These are phyloP conservation scores for Eurytoma adleriae DNA, from an alignment of 2,888 invertebrate species.

Conservation along the genomic window DNA sequence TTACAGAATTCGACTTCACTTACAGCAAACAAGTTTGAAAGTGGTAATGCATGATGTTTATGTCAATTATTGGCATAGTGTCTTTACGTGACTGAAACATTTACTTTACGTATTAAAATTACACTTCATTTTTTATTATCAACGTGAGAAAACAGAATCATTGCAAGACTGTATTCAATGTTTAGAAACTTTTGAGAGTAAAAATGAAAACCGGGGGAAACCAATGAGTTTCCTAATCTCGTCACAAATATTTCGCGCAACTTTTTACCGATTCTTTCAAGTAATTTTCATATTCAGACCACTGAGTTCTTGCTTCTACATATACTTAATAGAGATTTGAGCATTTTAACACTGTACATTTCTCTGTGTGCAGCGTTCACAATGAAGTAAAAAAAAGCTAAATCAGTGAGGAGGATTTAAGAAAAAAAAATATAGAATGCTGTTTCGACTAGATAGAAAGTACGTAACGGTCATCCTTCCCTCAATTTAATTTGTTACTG, in stretches of 20 bases:
- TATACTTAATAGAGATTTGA: conserved; percentile 44
- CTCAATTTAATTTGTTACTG: conserved; percentile 67
- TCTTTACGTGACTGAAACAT: conserved; percentile 43
- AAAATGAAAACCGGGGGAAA: conserved; percentile 29
- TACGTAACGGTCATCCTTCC: conserved; percentile 59
- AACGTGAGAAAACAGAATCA: conserved; percentile 45
- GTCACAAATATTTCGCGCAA: conserved; percentile 56
- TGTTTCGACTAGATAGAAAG: conserved; percentile 55
- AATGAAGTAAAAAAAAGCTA: conserved; percentile 31
- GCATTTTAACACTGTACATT: conserved; percentile 50
- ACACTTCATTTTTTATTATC: conserved; percentile 47
- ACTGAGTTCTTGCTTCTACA: conserved; percentile 51
- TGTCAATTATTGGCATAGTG: conserved; percentile 49
- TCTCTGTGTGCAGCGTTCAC: conserved; percentile 46
- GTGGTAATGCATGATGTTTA: conserved; percentile 8
- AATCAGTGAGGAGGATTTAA: conserved; percentile 38
- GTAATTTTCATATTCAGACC: conserved; percentile 48
- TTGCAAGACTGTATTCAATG: conserved; percentile 57
- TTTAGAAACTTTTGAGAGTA: conserved; percentile 49
- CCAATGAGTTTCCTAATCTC: conserved; percentile 52
- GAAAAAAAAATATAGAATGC: conserved; percentile 49
- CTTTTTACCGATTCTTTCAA: conserved; percentile 53
- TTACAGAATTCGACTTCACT: neutral
- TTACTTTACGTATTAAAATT: conserved; percentile 51
- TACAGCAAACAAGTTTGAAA: conserved; percentile 27